Base-by-base conservation (phyloP, 2,113 vertebrate species). In the Cololabis saira region DNA sequence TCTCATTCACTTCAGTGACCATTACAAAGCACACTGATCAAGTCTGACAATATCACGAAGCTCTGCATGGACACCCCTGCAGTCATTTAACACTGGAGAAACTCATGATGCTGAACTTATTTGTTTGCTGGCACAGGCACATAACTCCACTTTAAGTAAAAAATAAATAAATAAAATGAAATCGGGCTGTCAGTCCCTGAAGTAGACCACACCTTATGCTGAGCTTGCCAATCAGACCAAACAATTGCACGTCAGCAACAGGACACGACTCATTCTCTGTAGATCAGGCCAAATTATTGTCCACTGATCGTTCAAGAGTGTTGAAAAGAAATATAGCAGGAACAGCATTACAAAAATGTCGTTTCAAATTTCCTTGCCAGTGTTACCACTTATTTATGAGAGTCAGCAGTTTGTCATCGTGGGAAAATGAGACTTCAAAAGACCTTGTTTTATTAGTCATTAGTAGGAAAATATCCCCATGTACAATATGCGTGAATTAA, bases 161-260 rank as follows among this genome's bases (percentile, higher is more conserved):
- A 44, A 41, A 68, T 44, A 27, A 27, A 27, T 5, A 27, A 27
- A 27, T 3, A 27, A 27, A 27, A 27, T 5, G 5, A 27, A 69
- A 27, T 4, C 33, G 27, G 16, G 12, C 6, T 37, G 17, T 45
- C 15, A 13, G 16, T 43, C 60, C 54, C 70, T 47, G 12, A 50
- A 58, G 24, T 71, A 37, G 74, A 54, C 64, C 51, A 14, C 17
- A 0, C 5, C 40, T 47, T 60, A 55, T 27, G 22, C 13, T 64
- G 40, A 58, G 33, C 52, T 27, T 0, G 4, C 15, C 49, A 56
- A 30, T 72, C 53, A 52, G 62, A 62, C 61, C 3, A 0, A 80
- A 82, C 78, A 82, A 78, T 49, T 60, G 16, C 52, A 52, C 16
- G 40, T 67, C 68, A 76, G 58, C 55, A 81, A 67, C 80, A 85